Evolutionary conservation across 2,888 invertebrate species (phyloP), one percentile per base, ranked within the genome.

Genomic region (Tridacna crocea): DNA sequence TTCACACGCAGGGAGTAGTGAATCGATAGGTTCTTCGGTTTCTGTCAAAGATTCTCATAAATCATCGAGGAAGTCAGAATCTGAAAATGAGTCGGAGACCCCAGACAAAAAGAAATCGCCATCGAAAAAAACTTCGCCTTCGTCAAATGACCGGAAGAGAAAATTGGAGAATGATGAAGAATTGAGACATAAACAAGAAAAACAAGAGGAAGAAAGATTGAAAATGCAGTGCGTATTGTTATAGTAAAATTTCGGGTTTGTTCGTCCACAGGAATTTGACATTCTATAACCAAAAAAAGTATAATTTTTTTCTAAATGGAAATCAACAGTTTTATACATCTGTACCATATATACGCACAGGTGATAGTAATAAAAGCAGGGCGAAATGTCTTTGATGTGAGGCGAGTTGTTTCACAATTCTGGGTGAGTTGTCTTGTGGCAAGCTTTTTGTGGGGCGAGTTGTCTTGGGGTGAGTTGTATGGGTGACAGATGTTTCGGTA

Each of bases 131-230:
- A 72, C 77, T 51, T 83, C 84, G 3, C 75, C 74, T 3, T 80
- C 79, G 22, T 73, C 78, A 55, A 61, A 22, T 13, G 91, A 91
- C 2, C 90, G 86, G 66, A 92, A 91, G 76, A 84, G 90, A 8
- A 92, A 89, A 84, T 72, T 83, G 19, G 92, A 92, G 68, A 66
- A 74, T 22, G 87, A 85, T 47, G 91, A 90, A 75, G 91, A 91
- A 80, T 79, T 88, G 15, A 89, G 85, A 72, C 77, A 77, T 17
- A 91, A 91, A 75, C 88, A 87, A 66, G 96, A 91, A 97, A 97
- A 95, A 97, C 96, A 99, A 94, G 98, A 98, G 94, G 98, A 99
- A 92, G 98, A 99, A 94, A 95, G 98, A 83, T 98, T 98, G 93
- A 98, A 98, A 94, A 98, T 99, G 98, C 98, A 98, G 98, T 98